phyloP scores from a whole-genome alignment of 2,797 vertebrate genomes.

The Melopsittacus undulatus region DNA sequence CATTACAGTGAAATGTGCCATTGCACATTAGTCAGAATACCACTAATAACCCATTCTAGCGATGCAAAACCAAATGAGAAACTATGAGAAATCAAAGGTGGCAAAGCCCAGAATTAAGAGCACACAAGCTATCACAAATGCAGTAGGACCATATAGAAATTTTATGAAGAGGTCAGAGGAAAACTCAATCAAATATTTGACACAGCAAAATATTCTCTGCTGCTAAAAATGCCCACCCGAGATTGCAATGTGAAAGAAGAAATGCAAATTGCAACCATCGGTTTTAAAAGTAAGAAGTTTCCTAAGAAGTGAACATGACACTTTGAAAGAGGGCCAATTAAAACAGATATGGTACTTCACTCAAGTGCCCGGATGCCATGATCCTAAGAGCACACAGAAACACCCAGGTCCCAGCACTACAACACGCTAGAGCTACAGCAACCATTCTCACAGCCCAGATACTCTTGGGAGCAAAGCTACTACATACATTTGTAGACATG shows the following conservation, averaged over 20 bases:
- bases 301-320: background rate
- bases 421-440: accelerated
- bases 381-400: background rate
- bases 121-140: background rate
- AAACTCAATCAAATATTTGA: background rate
- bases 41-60: background rate
- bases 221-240: background rate
- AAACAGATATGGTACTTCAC: accelerated
- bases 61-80: background rate
- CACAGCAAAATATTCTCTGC: background rate
- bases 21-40: background rate
- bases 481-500: accelerated
- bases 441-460: background rate
- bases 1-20: background rate
- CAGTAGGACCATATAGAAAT: background rate
- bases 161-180: background rate
- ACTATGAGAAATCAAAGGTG: background rate
- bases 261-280: background rate
- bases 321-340: background rate
- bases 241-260: background rate
- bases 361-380: background rate
- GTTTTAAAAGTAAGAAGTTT: background rate
- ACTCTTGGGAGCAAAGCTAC: background rate
- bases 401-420: background rate
- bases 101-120: background rate